phyloP scores from a whole-genome alignment of 53 echinoderm and acorn worm genomes.

The Paelopatides confundens region DNA sequence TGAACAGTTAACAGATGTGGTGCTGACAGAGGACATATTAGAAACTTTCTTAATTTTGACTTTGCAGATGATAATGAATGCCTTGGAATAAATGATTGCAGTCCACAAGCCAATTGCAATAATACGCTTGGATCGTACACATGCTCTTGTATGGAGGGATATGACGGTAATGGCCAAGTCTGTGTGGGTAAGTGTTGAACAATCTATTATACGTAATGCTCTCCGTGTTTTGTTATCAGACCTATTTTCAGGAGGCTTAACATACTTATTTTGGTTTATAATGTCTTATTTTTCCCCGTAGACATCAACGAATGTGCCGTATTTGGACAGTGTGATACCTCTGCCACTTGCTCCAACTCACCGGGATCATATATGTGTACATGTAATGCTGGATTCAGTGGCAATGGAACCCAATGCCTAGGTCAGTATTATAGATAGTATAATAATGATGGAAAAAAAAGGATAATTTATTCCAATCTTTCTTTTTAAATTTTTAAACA shows the following conservation, averaged over 20 bases:
- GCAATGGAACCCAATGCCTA: slow-evolving; percentile 38
- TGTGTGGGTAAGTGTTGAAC: slow-evolving; percentile 48
- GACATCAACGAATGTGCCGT: slow-evolving; percentile 65
- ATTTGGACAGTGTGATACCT: background rate
- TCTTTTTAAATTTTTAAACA: too few species aligned
- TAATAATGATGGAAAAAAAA: too few species aligned
- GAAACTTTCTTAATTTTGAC: background rate
- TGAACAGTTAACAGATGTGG: too few species aligned
- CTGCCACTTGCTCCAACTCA: slow-evolving; percentile 61
- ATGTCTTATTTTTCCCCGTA: slow-evolving; percentile 5
- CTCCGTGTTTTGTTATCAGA: too few species aligned
- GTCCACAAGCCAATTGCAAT: slow-evolving; percentile 48
- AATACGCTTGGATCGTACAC: slow-evolving; percentile 60
- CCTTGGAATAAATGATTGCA: slow-evolving; percentile 36
- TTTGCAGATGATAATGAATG: slow-evolving; percentile 63
- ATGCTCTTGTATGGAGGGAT: slow-evolving; percentile 58
- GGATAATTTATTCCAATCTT: too few species aligned
- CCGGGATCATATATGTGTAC: slow-evolving; percentile 56
- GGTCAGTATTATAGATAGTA: background rate
- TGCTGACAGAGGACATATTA: too few species aligned
- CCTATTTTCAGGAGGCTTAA: too few species aligned
- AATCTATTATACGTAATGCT: background rate
- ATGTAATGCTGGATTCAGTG: slow-evolving; percentile 59
- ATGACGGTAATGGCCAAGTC: slow-evolving; percentile 39
- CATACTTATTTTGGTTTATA: too few species aligned